phyloP scores from a whole-genome alignment of 2,888 invertebrate genomes.

The Aphidius colemani region DNA sequence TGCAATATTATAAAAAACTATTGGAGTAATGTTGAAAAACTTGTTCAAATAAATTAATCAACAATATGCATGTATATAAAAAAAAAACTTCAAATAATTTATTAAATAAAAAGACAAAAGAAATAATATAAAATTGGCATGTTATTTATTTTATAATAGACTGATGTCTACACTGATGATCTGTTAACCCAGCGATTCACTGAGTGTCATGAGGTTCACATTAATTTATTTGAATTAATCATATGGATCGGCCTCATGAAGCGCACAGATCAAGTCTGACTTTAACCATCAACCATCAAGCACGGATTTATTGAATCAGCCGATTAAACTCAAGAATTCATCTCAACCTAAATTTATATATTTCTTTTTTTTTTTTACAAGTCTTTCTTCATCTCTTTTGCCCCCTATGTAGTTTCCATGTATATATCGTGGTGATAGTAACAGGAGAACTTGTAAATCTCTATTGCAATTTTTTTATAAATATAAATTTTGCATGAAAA shows the following conservation, averaged over 20 bases:
- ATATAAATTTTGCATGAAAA: too few species aligned
- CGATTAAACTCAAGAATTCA: slow-evolving; percentile 52
- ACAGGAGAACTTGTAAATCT: too few species aligned
- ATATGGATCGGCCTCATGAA: slow-evolving; percentile 46
- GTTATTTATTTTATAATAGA: too few species aligned
- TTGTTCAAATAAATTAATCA: slow-evolving; percentile 2
- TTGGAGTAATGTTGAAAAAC: neutral
- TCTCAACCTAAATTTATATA: slow-evolving; percentile 29
- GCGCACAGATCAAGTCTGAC: slow-evolving; percentile 42
- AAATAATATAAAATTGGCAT: neutral
- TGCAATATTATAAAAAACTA: slow-evolving; percentile 7
- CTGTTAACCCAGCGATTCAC: slow-evolving; percentile 35
- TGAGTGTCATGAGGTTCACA: slow-evolving; percentile 52
- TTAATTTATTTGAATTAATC: slow-evolving; percentile 59
- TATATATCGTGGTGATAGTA: too few species aligned
- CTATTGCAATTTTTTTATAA: too few species aligned
- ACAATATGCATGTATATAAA: neutral
- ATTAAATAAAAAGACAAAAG: neutral
- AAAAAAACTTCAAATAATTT: neutral
- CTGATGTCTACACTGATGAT: neutral
- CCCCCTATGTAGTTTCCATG: slow-evolving; percentile 6
- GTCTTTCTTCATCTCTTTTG: slow-evolving; percentile 13
- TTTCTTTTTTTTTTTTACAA: slow-evolving; percentile 15
- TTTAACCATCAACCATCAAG: slow-evolving; percentile 31
- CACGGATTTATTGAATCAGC: slow-evolving; percentile 60